Percentiles rank a stretch among this genome's conserved stretches.
Evolutionary conservation across 2,797 vertebrate genomes (phyloP).

Genomic region (Neomorphus geoffroyi): DNA sequence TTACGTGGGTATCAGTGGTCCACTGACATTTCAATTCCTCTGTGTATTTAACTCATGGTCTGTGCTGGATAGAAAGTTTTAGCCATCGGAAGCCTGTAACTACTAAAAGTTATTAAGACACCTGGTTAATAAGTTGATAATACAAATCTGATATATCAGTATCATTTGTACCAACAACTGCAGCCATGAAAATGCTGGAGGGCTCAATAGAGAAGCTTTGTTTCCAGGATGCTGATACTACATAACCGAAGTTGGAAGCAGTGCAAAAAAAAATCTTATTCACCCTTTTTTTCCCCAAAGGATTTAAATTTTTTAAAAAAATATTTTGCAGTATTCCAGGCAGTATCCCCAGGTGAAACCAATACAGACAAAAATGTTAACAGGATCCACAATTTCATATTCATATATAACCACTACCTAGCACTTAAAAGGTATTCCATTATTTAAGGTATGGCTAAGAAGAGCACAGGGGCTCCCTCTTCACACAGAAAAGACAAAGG

Average conservation of each 20-base stretch:
- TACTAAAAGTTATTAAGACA: not conserved
- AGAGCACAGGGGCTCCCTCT: not conserved
- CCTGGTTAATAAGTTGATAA: not conserved
- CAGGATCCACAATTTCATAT: not conserved
- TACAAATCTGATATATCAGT: not conserved
- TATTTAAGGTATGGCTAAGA: not conserved
- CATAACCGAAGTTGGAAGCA: not conserved
- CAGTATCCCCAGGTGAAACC: not conserved
- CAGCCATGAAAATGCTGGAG: not conserved
- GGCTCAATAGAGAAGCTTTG: not conserved
- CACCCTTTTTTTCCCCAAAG: not conserved
- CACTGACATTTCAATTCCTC: not conserved
- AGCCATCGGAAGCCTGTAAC: not conserved
- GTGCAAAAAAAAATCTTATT: not conserved
- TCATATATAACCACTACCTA: not conserved
- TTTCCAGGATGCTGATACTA: not conserved
- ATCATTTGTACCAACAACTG: not conserved
- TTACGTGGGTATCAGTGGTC: not conserved
- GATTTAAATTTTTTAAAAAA: not conserved
- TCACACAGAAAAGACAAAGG: not conserved
- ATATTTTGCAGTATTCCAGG: not conserved
- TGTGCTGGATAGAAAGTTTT: not conserved
- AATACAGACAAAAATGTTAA: not conserved
- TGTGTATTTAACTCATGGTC: not conserved
- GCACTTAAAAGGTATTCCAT: not conserved